phyloP scores from a whole-genome alignment of 1,140 invertebrate genomes.

The Pomacea maculata region DNA sequence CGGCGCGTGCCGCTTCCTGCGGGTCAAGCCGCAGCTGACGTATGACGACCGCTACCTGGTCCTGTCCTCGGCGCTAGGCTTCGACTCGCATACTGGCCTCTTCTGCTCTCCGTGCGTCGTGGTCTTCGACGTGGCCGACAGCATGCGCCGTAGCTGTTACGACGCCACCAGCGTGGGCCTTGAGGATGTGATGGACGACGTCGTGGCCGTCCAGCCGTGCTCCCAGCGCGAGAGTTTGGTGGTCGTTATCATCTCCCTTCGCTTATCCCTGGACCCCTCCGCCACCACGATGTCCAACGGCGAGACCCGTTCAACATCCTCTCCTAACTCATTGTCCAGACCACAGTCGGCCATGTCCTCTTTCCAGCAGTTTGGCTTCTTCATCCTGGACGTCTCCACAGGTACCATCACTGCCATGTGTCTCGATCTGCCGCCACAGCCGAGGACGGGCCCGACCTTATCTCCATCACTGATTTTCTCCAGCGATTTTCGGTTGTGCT shows the following conservation, averaged over 20 bases:
- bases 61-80: constrained; percentile 50
- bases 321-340: too few species aligned
- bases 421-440: constrained; percentile 49
- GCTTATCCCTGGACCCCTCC: constrained; percentile 15
- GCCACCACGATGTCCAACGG: not conserved
- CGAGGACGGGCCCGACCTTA: constrained; percentile 14
- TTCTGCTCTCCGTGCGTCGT: constrained; percentile 51
- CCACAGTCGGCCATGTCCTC: not conserved
- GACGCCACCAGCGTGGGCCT: constrained; percentile 49
- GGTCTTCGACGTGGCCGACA: constrained; percentile 46
- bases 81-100: constrained; percentile 32
- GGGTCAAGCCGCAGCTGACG: constrained; percentile 54
- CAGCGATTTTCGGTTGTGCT: constrained; percentile 47
- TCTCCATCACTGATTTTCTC: constrained; percentile 43
- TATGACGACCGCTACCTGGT: constrained; percentile 55
- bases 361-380: constrained; percentile 37
- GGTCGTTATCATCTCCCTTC: constrained; percentile 46
- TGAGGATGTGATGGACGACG: constrained; percentile 43
- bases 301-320: not conserved
- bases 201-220: constrained; percentile 50
- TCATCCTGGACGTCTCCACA: constrained; percentile 52
- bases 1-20: constrained; percentile 40
- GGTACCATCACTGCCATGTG: constrained; percentile 48
- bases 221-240: constrained; percentile 40
- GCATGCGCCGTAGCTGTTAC: constrained; percentile 47